Conservation (phyloP, 1,140 invertebrate genomes). For the Luehdorfia chinensis region DNA sequence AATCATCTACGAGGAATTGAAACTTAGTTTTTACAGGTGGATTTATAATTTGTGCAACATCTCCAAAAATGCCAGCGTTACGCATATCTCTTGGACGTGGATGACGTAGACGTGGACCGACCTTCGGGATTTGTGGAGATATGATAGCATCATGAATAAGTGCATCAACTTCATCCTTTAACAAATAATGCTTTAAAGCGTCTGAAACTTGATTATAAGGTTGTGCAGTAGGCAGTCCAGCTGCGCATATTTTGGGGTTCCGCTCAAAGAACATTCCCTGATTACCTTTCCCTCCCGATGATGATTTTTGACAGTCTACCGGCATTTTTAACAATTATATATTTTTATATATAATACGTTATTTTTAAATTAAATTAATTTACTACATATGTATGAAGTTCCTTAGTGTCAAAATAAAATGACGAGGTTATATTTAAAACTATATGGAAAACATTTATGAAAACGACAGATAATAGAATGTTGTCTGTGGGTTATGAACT, state of each 20-base stretch:
- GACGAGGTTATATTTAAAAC: too few relatives aligned
- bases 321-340: too few relatives aligned
- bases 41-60: slow-evolving; percentile 48
- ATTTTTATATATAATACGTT: too few relatives aligned
- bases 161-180: slow-evolving; percentile 71
- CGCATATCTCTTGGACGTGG: slow-evolving; percentile 44
- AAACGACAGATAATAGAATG: too few relatives aligned
- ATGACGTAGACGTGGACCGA: slow-evolving; percentile 50
- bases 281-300: slow-evolving; percentile 61
- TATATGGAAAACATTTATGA: too few relatives aligned
- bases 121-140: slow-evolving; percentile 38
- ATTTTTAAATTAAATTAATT: too few relatives aligned
- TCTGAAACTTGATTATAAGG: slow-evolving; percentile 47
- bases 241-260: slow-evolving; percentile 53
- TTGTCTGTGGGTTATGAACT: too few relatives aligned
- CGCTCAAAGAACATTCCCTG: slow-evolving; percentile 52
- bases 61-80: slow-evolving; percentile 40
- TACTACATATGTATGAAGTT: too few relatives aligned
- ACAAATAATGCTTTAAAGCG: slow-evolving; percentile 57
- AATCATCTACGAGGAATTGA: slow-evolving; percentile 68
- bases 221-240: slow-evolving; percentile 60
- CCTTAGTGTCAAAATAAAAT: too few relatives aligned
- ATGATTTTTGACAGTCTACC: slow-evolving; percentile 44
- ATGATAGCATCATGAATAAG: slow-evolving; percentile 68
- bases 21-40: slow-evolving; percentile 71